Conservation (phyloP, 2,797 vertebrate genomes). For the Chaetodon trifasciatus region DNA sequence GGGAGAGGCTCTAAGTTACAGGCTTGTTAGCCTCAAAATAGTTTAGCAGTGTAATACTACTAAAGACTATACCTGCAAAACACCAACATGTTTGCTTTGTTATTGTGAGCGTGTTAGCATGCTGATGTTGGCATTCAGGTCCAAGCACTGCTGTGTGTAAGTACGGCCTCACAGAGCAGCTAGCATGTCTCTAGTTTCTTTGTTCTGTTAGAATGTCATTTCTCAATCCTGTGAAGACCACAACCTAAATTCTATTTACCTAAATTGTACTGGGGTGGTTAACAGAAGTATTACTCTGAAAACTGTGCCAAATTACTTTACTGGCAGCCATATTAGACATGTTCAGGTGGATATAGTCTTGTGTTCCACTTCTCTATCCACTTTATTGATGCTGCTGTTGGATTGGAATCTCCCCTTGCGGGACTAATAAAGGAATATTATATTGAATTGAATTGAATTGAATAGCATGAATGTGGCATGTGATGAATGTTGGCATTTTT, state of each 20-base stretch:
- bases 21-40: no score
- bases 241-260: background rate
- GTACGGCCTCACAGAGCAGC: background rate
- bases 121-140: background rate
- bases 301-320: background rate
- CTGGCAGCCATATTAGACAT: background rate
- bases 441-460: no score
- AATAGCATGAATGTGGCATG: no score
- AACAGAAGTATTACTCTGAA: background rate
- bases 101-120: background rate
- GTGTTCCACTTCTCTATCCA: no score
- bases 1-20: no score
- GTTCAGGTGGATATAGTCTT: constrained; percentile 17
- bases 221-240: background rate
- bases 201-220: background rate
- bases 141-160: background rate
- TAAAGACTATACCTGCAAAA: no score
- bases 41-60: no score
- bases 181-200: background rate
- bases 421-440: no score
- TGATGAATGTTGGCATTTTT: background rate
- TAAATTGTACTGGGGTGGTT: background rate
- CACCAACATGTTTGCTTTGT: no score
- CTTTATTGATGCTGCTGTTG: no score
- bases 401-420: no score